Conservation (phyloP, 2,888 invertebrate genomes). For the Strigamia crassipes region DNA sequence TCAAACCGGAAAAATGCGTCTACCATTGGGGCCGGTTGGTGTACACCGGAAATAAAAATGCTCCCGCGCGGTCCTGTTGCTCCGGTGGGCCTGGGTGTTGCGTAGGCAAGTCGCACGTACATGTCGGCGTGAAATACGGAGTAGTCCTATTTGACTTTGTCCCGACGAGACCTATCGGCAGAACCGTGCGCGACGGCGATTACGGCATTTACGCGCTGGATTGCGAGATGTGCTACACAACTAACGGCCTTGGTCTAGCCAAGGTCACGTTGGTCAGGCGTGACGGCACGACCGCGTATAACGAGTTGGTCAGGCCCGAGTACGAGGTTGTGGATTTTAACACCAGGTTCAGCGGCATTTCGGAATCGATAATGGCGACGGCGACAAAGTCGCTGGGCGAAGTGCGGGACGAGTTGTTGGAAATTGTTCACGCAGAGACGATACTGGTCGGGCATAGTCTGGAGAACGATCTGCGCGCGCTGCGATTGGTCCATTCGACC, state of each 20-base stretch:
- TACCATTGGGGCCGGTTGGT: too few relatives aligned
- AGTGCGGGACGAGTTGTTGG: slow-evolving; percentile 53
- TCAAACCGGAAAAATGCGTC: too few relatives aligned
- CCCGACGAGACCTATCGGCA: slow-evolving; percentile 62
- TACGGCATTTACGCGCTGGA: slow-evolving; percentile 53
- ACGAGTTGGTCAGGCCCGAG: slow-evolving; percentile 52
- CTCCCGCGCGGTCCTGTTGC: too few relatives aligned
- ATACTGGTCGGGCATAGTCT: slow-evolving; percentile 62
- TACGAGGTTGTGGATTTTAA: slow-evolving; percentile 53
- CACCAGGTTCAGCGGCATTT: slow-evolving; percentile 60
- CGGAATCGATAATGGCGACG: slow-evolving; percentile 56
- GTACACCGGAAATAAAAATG: too few relatives aligned
- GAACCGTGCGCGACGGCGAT: slow-evolving; percentile 55
- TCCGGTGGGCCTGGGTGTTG: too few relatives aligned
- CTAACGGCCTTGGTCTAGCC: slow-evolving; percentile 53
- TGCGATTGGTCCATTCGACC: slow-evolving; percentile 56
- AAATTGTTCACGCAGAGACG: slow-evolving; percentile 70
- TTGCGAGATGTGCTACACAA: slow-evolving; percentile 54
- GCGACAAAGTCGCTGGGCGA: slow-evolving; percentile 54
- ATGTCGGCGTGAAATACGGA: slow-evolving; percentile 72
- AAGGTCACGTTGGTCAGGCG: slow-evolving; percentile 52
- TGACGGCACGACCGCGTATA: slow-evolving; percentile 52
- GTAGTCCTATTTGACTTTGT: slow-evolving; percentile 70
- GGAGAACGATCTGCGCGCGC: slow-evolving; percentile 60
- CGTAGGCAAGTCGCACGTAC: too few relatives aligned